Evolutionary conservation across 2,113 vertebrate species (phyloP).

Genomic region (Ondatra zibethicus): DNA sequence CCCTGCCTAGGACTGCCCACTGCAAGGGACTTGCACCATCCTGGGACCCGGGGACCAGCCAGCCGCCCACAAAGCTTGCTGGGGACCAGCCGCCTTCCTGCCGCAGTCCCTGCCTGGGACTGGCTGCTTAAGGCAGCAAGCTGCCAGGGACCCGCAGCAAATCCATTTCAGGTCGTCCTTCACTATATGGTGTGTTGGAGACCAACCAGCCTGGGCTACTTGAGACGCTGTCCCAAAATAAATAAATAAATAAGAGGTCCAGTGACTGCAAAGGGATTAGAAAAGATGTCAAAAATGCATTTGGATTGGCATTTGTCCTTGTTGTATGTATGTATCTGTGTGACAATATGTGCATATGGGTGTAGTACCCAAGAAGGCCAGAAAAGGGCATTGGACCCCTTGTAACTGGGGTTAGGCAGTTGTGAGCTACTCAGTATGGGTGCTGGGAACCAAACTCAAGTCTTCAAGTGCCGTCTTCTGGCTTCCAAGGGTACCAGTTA

Average conservation of each 20-base stretch:
- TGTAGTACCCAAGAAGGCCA: not conserved
- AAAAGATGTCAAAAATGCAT: not conserved
- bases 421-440: not conserved
- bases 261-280: not conserved
- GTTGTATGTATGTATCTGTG: not conserved
- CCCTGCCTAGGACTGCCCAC: too few relatives aligned
- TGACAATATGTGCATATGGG: not conserved
- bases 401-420: not conserved
- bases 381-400: not conserved
- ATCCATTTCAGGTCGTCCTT: not conserved
- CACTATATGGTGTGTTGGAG: not conserved
- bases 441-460: not conserved
- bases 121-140: too few relatives aligned
- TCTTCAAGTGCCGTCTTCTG: not conserved
- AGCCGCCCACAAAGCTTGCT: too few relatives aligned
- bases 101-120: too few relatives aligned
- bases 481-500: not conserved
- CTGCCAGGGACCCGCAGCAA: too few relatives aligned
- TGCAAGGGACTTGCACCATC: too few relatives aligned
- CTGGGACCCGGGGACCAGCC: too few relatives aligned
- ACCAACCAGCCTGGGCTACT: not conserved
- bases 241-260: not conserved
- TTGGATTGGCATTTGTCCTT: constrained; percentile 47
- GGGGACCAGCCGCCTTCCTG: too few relatives aligned
- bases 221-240: not conserved